Conservation (phyloP, 2,888 invertebrate genomes). For the Masnerella sp. region DNA sequence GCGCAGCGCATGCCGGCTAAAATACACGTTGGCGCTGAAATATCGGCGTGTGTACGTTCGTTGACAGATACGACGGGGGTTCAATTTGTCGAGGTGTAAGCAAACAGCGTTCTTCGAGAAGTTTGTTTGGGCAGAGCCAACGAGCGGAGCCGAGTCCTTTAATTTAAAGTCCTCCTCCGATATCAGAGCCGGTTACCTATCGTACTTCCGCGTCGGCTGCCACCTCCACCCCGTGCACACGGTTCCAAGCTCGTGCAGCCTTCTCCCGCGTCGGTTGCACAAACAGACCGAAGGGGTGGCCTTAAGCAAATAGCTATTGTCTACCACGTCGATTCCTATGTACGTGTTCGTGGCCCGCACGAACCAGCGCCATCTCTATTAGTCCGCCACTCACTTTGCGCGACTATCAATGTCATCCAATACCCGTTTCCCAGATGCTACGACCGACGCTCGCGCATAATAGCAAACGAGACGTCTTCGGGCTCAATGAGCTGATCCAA, state of each 20-base stretch:
- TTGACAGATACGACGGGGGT: slow-evolving; percentile 63
- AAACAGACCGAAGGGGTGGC: slow-evolving; percentile 74
- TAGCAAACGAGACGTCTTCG: no score
- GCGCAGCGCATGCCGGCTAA: slow-evolving; percentile 2
- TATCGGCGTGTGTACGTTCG: slow-evolving; percentile 43
- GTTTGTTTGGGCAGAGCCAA: slow-evolving; percentile 74
- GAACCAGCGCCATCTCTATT: slow-evolving; percentile 68
- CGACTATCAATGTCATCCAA: slow-evolving; percentile 66
- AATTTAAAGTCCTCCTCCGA: slow-evolving; percentile 72
- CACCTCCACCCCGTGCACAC: slow-evolving; percentile 59
- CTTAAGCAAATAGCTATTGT: slow-evolving; percentile 75
- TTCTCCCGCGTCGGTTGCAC: slow-evolving; percentile 68
- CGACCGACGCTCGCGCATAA: slow-evolving; percentile 39
- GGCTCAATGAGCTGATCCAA: no score
- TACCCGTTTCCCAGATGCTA: slow-evolving; percentile 52
- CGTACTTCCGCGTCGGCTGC: slow-evolving; percentile 50
- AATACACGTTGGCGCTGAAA: slow-evolving; percentile 37
- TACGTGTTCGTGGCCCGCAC: slow-evolving; percentile 46
- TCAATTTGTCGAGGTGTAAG: slow-evolving; percentile 76
- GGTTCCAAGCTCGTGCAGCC: slow-evolving; percentile 48
- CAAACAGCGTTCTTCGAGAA: slow-evolving; percentile 72
- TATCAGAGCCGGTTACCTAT: slow-evolving; percentile 64
- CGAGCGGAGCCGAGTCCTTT: slow-evolving; percentile 70
- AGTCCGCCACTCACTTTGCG: slow-evolving; percentile 70
- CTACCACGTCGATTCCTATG: slow-evolving; percentile 64